Evolutionary conservation across 1,140 invertebrate species (phyloP).

Genomic region (Papilio glaucus): DNA sequence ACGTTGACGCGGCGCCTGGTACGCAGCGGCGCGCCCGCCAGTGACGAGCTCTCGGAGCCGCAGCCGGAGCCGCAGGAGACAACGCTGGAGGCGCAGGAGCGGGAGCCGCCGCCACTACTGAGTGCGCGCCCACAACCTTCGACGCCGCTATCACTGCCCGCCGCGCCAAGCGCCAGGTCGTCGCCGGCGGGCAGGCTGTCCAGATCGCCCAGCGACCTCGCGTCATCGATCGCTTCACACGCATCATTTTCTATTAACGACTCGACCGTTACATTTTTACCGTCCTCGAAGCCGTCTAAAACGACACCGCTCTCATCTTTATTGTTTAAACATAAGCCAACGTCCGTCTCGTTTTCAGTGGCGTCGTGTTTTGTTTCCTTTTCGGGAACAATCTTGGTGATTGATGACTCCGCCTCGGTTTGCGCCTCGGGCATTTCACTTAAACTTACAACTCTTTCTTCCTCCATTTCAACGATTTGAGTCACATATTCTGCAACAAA

Average conservation of each 20-base stretch:
- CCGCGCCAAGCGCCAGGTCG: constrained; percentile 75
- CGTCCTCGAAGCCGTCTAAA: constrained; percentile 48
- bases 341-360: constrained; percentile 47
- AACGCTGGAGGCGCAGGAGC: constrained; percentile 89
- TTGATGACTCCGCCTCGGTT: constrained; percentile 46
- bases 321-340: constrained; percentile 46
- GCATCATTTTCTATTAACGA: constrained; percentile 60
- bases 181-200: constrained; percentile 75
- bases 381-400: constrained; percentile 45
- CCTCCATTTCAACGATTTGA: constrained; percentile 65
- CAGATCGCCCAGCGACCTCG: constrained; percentile 68
- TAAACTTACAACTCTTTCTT: constrained; percentile 55
- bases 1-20: constrained; percentile 72
- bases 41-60: constrained; percentile 90
- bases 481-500: constrained; percentile 80
- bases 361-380: constrained; percentile 48
- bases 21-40: constrained; percentile 76
- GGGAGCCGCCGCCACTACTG: constrained; percentile 85
- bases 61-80: constrained; percentile 90
- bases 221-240: constrained; percentile 72
- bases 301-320: constrained; percentile 63
- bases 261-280: constrained; percentile 57
- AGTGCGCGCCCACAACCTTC: constrained; percentile 88
- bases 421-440: constrained; percentile 47
- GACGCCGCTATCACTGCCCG: constrained; percentile 91